Conservation (phyloP, 2,113 vertebrate species). For the Psammodynastes pulverulentus region DNA sequence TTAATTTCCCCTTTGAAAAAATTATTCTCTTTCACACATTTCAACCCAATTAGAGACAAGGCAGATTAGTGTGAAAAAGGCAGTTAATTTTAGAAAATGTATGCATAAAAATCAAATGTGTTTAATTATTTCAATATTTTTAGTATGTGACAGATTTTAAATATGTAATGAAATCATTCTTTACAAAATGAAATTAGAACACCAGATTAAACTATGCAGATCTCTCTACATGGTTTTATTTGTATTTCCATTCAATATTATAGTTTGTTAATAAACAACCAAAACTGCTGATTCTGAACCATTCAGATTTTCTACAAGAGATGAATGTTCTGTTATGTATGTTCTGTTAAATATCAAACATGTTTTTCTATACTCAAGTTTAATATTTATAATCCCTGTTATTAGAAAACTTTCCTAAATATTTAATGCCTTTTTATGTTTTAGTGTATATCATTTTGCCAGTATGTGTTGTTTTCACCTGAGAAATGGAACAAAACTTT, state of each 20-base stretch:
- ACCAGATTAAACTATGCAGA: conserved; percentile 38
- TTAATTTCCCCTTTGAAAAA: conserved; percentile 64
- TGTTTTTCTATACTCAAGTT: background rate
- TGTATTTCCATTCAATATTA: conserved; percentile 19
- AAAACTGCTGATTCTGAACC: background rate
- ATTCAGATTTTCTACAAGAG: conserved; percentile 1
- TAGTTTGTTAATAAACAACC: conserved; percentile 19
- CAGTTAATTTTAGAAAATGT: conserved; percentile 81
- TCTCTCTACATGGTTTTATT: conserved; percentile 45
- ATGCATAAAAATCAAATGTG: conserved; percentile 79
- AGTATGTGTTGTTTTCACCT: background rate
- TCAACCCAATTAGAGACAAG: conserved; percentile 80
- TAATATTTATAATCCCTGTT: background rate
- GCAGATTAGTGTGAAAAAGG: conserved; percentile 78
- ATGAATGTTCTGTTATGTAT: background rate
- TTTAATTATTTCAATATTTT: conserved; percentile 80
- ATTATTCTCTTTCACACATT: conserved; percentile 75
- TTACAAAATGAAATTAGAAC: conserved; percentile 57
- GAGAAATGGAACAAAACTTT: background rate
- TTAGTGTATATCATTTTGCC: background rate
- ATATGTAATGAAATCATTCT: conserved; percentile 64
- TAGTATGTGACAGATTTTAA: conserved; percentile 70
- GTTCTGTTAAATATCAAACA: background rate
- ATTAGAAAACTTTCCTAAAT: background rate
- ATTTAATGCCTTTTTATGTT: background rate